Evolutionary conservation across 2,888 invertebrate genomes (phyloP).

Genomic region (Drosophila planitibia): DNA sequence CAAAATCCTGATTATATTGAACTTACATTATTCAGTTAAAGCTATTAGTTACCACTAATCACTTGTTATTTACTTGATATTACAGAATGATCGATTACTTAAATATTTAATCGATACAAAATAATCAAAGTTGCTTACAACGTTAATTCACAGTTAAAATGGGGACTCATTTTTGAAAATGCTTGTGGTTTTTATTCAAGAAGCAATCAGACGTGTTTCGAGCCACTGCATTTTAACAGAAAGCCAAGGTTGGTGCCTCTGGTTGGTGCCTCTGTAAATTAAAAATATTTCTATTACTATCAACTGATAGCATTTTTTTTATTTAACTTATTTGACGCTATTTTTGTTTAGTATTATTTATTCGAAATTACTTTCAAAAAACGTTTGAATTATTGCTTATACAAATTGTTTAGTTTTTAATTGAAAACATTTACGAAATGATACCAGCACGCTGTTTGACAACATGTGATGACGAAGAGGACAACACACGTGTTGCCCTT

Average conservation of each 20-base stretch:
- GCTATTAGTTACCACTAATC: background rate
- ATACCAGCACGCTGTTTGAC: slow-evolving; percentile 57
- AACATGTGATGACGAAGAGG: slow-evolving; percentile 53
- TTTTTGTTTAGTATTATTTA: slow-evolving; percentile 1
- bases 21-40: background rate
- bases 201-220: background rate
- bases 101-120: background rate
- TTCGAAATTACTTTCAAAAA: slow-evolving; percentile 23
- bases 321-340: background rate
- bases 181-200: background rate
- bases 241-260: background rate
- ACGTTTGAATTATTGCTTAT: background rate
- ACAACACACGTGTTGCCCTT: slow-evolving; percentile 41
- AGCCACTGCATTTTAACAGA: slow-evolving; percentile 79
- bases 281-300: slow-evolving; percentile 10
- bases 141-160: background rate
- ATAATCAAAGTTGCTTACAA: background rate
- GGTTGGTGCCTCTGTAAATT: background rate
- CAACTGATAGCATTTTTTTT: background rate
- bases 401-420: slow-evolving; percentile 23
- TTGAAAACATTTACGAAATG: slow-evolving; percentile 38
- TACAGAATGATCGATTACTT: background rate
- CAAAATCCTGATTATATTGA: background rate
- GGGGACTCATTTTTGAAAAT: background rate
- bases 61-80: background rate